Evolutionary conservation across 2,113 vertebrate species (phyloP).

Genomic region (Zapornia atra): DNA sequence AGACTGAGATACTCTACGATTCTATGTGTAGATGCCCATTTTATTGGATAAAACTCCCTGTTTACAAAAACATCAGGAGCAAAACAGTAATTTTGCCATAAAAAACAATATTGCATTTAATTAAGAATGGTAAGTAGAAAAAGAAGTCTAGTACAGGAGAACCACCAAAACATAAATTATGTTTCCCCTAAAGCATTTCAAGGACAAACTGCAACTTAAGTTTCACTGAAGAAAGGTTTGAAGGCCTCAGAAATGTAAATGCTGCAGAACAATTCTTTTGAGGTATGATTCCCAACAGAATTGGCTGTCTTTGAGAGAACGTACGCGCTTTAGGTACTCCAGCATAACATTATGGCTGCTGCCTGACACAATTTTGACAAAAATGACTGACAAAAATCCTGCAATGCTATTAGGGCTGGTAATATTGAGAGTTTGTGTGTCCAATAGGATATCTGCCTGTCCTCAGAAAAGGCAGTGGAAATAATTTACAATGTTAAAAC

Average conservation of each 20-base stretch:
- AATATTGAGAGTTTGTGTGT: not conserved
- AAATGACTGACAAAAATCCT: not conserved
- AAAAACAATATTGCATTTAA: not conserved
- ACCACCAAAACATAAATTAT: not conserved
- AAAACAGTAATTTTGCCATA: not conserved
- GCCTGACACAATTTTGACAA: not conserved
- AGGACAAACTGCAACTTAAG: not conserved
- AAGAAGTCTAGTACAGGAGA: not conserved
- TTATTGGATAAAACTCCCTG: not conserved
- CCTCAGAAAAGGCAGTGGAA: not conserved
- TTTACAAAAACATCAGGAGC: not conserved
- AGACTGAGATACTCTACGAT: not conserved
- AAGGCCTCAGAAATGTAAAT: slow-evolving; percentile 21
- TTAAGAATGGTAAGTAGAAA: not conserved
- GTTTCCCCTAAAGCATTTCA: not conserved
- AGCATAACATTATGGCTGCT: not conserved
- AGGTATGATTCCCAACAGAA: not conserved
- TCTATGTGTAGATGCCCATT: not conserved
- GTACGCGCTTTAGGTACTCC: not conserved
- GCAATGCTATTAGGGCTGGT: not conserved
- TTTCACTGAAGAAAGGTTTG: not conserved
- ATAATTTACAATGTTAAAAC: not conserved
- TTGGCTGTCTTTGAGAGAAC: not conserved
- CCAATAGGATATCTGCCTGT: not conserved
- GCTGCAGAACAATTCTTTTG: not conserved